phyloP scores from a whole-genome alignment of 2,113 vertebrate genomes.

The Hippocampus comes region DNA sequence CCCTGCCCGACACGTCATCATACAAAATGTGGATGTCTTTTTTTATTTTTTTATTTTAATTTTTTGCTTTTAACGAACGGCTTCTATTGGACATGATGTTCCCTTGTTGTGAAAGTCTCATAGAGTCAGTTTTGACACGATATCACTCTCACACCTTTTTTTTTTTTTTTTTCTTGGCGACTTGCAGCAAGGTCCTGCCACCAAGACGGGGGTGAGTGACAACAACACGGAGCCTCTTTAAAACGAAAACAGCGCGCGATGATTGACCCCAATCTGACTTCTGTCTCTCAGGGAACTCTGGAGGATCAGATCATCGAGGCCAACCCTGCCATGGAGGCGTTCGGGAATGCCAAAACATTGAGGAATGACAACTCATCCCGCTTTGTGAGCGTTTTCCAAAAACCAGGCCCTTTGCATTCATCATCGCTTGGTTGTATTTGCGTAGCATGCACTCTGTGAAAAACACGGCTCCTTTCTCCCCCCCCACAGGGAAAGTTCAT shows the following conservation, averaged over 20 bases:
- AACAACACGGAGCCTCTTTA: neutral
- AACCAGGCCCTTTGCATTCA: neutral
- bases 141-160: constrained; percentile 20
- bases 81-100: constrained; percentile 34
- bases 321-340: constrained; percentile 94
- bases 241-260: neutral
- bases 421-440: neutral
- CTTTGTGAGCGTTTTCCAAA: constrained; percentile 79
- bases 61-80: constrained; percentile 38
- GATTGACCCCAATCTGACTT: neutral
- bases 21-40: constrained; percentile 31
- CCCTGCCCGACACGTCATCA: constrained; percentile 34
- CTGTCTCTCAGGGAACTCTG: constrained; percentile 79
- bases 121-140: neutral
- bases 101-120: constrained; percentile 23
- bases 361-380: constrained; percentile 93
- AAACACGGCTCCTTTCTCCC: neutral
- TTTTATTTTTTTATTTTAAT: constrained; percentile 26
- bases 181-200: constrained; percentile 77
- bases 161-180: constrained; percentile 29
- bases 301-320: constrained; percentile 96
- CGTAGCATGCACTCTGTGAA: neutral
- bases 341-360: constrained; percentile 92
- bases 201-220: constrained; percentile 86
- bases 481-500: constrained; percentile 88